A percentile compares a stretch with the other conserved stretches of the same genome.
Conservation (phyloP, 2,113 vertebrate species). For the Tychaedon coryphoeus region DNA sequence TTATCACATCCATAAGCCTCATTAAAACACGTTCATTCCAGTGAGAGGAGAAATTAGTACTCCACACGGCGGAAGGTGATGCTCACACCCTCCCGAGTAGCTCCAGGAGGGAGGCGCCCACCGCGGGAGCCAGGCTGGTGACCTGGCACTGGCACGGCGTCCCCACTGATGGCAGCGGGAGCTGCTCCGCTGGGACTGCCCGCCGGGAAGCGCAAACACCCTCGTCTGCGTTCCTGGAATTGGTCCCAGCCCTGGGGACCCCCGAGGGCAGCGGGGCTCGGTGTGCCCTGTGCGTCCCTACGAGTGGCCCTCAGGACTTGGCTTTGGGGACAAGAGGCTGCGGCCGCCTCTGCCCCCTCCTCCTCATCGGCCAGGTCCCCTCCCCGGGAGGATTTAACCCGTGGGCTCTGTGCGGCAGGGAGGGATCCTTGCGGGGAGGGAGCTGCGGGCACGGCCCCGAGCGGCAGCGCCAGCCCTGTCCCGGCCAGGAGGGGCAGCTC, state of each 20-base stretch:
- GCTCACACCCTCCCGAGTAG: neutral
- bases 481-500: neutral
- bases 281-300: fast-evolving
- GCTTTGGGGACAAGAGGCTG: neutral
- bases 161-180: neutral
- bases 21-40: neutral
- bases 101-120: fast-evolving
- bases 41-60: neutral
- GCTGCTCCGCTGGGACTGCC: neutral
- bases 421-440: too few relatives aligned
- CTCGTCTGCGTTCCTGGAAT: fast-evolving
- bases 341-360: too few relatives aligned
- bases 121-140: neutral
- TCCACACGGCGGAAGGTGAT: fast-evolving
- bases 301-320: fast-evolving
- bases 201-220: neutral
- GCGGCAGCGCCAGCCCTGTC: neutral
- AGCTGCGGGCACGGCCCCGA: fast-evolving
- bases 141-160: neutral
- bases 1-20: neutral
- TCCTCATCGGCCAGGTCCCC: neutral
- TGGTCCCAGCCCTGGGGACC: neutral
- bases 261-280: fast-evolving
- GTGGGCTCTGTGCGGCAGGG: neutral
- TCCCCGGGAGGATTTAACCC: neutral